Evolutionary conservation across 2,888 invertebrate species (phyloP).

Genomic region (Dilophus febrilis): DNA sequence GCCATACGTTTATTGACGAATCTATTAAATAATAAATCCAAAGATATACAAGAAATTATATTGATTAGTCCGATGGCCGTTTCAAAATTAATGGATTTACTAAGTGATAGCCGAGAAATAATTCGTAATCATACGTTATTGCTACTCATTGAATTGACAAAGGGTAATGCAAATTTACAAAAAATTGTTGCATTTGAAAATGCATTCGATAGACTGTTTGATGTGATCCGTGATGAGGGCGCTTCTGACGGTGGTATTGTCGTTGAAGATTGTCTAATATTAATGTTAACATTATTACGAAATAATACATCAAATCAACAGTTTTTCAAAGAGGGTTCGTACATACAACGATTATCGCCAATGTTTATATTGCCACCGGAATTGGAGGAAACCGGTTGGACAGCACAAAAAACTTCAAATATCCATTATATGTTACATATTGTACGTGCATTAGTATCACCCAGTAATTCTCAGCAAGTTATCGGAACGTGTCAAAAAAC

Average conservation of each 20-base stretch:
- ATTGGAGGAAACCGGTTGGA: slow-evolving; percentile 63
- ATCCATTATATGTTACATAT: slow-evolving; percentile 84
- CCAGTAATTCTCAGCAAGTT: slow-evolving; percentile 78
- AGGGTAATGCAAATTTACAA: slow-evolving; percentile 88
- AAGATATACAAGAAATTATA: slow-evolving; percentile 75
- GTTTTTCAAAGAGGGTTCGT: slow-evolving; percentile 95
- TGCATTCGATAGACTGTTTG: slow-evolving; percentile 88
- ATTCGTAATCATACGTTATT: slow-evolving; percentile 88
- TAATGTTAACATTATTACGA: slow-evolving; percentile 82
- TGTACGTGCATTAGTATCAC: slow-evolving; percentile 80
- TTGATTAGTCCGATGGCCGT: slow-evolving; percentile 91
- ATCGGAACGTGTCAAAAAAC: slow-evolving; percentile 70
- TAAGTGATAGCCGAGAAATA: slow-evolving; percentile 86
- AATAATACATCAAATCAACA: slow-evolving; percentile 97
- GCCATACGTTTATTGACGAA: slow-evolving; percentile 77
- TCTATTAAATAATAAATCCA: slow-evolving; percentile 69
- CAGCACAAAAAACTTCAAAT: slow-evolving; percentile 86
- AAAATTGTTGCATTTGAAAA: slow-evolving; percentile 99
- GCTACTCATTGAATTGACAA: slow-evolving; percentile 78
- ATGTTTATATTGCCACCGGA: slow-evolving; percentile 70
- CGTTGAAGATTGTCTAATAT: slow-evolving; percentile 88
- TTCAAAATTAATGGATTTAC: slow-evolving; percentile 90
- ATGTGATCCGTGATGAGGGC: slow-evolving; percentile 83
- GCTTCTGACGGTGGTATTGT: slow-evolving; percentile 92
- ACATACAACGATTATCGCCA: slow-evolving; percentile 74